phyloP scores from a whole-genome alignment of 2,113 vertebrate genomes.

The Hippopotamus amphibius region DNA sequence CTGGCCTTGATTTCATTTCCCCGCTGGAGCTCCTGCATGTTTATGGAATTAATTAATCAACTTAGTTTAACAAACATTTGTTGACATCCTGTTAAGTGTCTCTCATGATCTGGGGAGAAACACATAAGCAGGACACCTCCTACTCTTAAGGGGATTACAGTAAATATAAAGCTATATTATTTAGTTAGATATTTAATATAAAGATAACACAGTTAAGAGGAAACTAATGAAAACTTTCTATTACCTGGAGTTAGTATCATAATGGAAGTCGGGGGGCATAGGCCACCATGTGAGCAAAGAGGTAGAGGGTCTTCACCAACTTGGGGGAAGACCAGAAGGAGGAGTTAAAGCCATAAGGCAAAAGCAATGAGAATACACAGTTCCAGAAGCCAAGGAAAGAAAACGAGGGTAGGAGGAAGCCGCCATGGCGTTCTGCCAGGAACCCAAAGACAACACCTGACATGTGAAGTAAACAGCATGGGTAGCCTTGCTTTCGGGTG shows the following conservation, averaged over 20 bases:
- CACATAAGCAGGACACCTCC: not conserved
- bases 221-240: not conserved
- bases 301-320: not conserved
- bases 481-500: not conserved
- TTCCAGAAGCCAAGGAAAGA: not conserved
- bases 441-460: conserved; percentile 1
- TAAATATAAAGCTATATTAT: not conserved
- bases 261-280: not conserved
- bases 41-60: not conserved
- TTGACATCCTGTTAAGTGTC: not conserved
- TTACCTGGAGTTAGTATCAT: not conserved
- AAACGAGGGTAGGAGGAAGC: not conserved
- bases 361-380: not conserved
- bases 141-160: not conserved
- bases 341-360: not conserved
- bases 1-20: not conserved
- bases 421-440: not conserved
- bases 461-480: not conserved
- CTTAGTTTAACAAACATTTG: not conserved
- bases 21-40: not conserved
- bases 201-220: not conserved
- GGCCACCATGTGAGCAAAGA: not conserved
- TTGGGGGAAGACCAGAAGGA: not conserved
- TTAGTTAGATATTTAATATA: not conserved
- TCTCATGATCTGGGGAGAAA: not conserved